These are phyloP conservation scores for Drosophila nasuta DNA, from an alignment of 1,140 invertebrate genomes.

Conservation along the genomic window DNA sequence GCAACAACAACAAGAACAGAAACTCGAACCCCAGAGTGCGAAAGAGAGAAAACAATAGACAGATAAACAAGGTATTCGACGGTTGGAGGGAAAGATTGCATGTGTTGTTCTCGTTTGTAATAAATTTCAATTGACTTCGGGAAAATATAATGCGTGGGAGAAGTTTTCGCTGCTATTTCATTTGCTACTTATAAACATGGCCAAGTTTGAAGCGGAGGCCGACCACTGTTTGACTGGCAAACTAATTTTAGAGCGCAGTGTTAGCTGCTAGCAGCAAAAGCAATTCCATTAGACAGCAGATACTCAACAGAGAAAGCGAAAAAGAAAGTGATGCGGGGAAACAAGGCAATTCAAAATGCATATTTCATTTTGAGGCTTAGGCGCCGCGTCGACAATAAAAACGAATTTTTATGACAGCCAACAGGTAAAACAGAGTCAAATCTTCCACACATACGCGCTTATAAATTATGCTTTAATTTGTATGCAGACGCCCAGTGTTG, in stretches of 20 bases:
- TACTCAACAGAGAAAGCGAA: background rate
- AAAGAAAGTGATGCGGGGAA: background rate
- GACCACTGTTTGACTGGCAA: background rate
- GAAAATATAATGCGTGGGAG: constrained; percentile 39
- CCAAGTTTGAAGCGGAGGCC: constrained; percentile 3
- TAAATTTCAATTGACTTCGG: constrained; percentile 78
- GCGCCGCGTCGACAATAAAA: constrained; percentile 58
- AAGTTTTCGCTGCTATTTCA: constrained; percentile 27
- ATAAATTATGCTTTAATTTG: constrained; percentile 75
- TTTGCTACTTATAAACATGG: constrained; percentile 19
- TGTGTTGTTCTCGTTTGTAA: constrained; percentile 46
- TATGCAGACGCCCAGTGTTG: constrained; percentile 54
- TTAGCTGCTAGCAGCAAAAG: background rate
- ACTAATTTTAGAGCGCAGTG: constrained; percentile 12
- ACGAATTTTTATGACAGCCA: constrained; percentile 59
- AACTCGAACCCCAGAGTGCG: constrained; percentile 1
- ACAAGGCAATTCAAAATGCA: constrained; percentile 53
- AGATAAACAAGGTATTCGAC: constrained; percentile 52
- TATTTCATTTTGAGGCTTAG: constrained; percentile 50
- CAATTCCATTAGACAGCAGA: background rate
- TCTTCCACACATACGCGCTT: constrained; percentile 32
- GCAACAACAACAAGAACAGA: constrained; percentile 17
- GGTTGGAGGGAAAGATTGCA: constrained; percentile 6
- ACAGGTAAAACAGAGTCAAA: background rate
- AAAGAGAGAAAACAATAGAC: constrained; percentile 15